phyloP scores from a whole-genome alignment of 2,797 vertebrate genomes.

The Mycteria americana region DNA sequence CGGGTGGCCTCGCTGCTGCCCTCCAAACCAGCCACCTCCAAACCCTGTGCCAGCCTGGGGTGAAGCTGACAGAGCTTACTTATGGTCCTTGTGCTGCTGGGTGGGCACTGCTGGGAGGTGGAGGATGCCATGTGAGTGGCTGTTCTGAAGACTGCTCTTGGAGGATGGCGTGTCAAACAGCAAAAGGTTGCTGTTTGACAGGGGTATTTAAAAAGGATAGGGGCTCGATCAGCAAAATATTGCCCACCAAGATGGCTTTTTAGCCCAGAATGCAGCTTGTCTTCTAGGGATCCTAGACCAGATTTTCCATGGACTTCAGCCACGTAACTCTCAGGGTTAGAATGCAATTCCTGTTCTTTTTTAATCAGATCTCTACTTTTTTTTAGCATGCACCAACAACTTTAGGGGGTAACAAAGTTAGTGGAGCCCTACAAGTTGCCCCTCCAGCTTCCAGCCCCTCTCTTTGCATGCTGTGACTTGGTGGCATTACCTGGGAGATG shows the following conservation, averaged over 20 bases:
- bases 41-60: background rate
- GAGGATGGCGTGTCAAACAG: background rate
- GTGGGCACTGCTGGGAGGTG: background rate
- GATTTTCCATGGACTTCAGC: background rate
- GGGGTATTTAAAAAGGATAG: background rate
- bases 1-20: background rate
- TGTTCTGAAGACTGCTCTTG: background rate
- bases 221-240: background rate
- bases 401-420: background rate
- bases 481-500: background rate
- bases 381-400: background rate
- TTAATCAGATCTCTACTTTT: background rate
- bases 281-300: background rate
- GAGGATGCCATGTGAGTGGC: background rate
- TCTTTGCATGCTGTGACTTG: background rate
- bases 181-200: background rate
- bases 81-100: background rate
- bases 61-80: background rate
- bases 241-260: background rate
- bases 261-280: background rate
- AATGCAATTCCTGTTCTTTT: background rate
- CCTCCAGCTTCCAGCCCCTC: background rate
- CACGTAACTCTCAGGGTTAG: rapidly evolving
- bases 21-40: background rate
- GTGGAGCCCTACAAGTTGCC: background rate